Evolutionary conservation across 53 echinoderm and acorn worm genomes (phyloP), one percentile per base, ranked within the genome.

Genomic region (Mesocentrotus franciscanus): DNA sequence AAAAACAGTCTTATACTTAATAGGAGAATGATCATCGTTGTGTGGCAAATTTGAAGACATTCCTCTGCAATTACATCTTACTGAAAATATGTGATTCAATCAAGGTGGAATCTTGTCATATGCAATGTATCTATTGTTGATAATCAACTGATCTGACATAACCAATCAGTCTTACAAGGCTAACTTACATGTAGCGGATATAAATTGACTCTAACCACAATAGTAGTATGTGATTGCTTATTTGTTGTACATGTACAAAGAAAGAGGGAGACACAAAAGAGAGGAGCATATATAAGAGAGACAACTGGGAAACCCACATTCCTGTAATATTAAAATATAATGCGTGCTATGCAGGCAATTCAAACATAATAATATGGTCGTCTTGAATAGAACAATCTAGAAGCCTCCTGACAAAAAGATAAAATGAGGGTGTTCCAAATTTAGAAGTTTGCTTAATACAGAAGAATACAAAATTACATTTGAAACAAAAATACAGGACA

Each of bases 61-160:
- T 75, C 75, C 29, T 79, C 12, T 39, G 35, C 8, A 90, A 7
- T 92, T 92, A n/a, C 92, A 71, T 71, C 27, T 39, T 56, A 39
- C 42, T 92, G 72, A 30, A 71, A 92, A 92, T 66, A 39, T 92
- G 26, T 71, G 70, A 72, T 36, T 92, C 24, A 92, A 92, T 26
- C 1, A 11, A 2, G 24, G 15, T 61, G 42, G 33, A 18, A 72
- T 58, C 58, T 56, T 87, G 57, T 58, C 26, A 13, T n/a, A 18
- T 5, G 35, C 33, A 30, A 74, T 29, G 16, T 83, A 35, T 17
- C n/a, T 57, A 57, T 87, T 58, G 58, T 57, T 87, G 87, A 57
- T n/a, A 87, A 13, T 9, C 36, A 81, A 35, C 10, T 12, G n/a
- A 35, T 35, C 81, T 1, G 39, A 15, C 39, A n/a, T 18, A 58